Conservation (phyloP, 2,888 invertebrate genomes). For the Chloroclysta siterata region DNA sequence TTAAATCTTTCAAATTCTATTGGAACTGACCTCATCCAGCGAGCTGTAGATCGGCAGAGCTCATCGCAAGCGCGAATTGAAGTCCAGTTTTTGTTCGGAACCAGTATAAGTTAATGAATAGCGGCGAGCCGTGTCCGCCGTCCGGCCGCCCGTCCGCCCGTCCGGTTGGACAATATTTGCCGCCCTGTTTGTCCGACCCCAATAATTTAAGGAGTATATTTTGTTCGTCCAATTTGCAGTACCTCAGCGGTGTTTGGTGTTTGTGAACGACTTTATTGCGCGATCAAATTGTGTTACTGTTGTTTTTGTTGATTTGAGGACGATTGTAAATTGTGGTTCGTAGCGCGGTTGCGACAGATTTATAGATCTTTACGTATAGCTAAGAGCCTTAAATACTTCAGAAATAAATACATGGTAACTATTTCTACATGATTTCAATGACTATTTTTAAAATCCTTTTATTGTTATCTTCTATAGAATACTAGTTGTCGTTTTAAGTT, state of each 20-base stretch:
- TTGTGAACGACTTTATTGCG: slow-evolving; percentile 51
- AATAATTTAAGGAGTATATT: slow-evolving; percentile 71
- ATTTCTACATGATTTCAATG: neutral
- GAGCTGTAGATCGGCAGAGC: slow-evolving; percentile 12
- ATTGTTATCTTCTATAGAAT: neutral
- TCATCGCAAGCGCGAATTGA: slow-evolving; percentile 54
- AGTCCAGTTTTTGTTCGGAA: slow-evolving; percentile 55
- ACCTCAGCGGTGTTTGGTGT: slow-evolving; percentile 52
- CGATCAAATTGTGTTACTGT: slow-evolving; percentile 54
- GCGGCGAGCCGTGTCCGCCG: slow-evolving; percentile 40
- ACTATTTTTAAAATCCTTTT: neutral
- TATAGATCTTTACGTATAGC: neutral
- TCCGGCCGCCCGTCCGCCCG: slow-evolving; percentile 43
- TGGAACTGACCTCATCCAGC: slow-evolving; percentile 8
- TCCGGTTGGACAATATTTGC: slow-evolving; percentile 60
- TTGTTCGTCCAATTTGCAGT: slow-evolving; percentile 60
- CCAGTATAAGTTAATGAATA: slow-evolving; percentile 65
- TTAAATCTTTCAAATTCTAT: too few relatives aligned
- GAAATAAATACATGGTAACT: neutral
- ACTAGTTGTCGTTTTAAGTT: too few relatives aligned
- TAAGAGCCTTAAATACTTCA: neutral
- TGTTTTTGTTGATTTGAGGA: slow-evolving; percentile 43
- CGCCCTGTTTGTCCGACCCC: slow-evolving; percentile 59
- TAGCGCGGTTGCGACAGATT: slow-evolving; percentile 2
- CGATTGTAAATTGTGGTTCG: slow-evolving; percentile 26